phyloP scores from a whole-genome alignment of 2,888 invertebrate species.

The Calliopum simillimum region DNA sequence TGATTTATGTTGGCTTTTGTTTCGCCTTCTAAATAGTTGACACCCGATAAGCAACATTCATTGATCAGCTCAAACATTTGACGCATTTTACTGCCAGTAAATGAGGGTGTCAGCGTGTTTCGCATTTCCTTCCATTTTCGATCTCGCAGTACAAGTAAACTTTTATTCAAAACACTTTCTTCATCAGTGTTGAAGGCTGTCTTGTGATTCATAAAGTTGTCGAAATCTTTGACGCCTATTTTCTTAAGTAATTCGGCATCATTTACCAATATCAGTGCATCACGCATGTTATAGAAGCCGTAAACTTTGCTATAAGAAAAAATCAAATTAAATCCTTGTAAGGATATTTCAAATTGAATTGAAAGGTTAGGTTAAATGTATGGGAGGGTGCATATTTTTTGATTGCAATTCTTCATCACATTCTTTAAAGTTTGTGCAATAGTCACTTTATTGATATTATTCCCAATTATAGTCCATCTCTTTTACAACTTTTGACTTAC shows the following conservation, averaged over 20 bases:
- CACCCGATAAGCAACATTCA: constrained; percentile 53
- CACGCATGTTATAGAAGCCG: constrained; percentile 67
- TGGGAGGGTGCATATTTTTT: no score
- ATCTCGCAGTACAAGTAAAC: constrained; percentile 67
- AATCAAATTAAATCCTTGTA: background rate
- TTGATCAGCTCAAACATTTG: constrained; percentile 65
- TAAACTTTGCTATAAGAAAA: constrained; percentile 61
- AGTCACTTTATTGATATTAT: no score
- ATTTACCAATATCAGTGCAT: constrained; percentile 66
- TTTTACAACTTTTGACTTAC: no score
- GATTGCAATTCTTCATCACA: no score
- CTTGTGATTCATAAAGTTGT: constrained; percentile 69
- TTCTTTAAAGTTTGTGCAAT: no score
- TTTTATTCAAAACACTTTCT: constrained; percentile 69
- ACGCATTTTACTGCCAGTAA: constrained; percentile 68
- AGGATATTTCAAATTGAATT: no score
- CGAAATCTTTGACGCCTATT: constrained; percentile 71
- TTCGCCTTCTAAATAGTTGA: constrained; percentile 47
- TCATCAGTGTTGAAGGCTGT: constrained; percentile 46
- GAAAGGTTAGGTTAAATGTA: no score
- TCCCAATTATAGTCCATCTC: no score
- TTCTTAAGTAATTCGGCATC: constrained; percentile 70
- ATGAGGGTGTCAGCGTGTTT: constrained; percentile 64
- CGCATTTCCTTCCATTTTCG: constrained; percentile 66
- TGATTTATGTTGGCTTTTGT: constrained; percentile 38